Conservation (phyloP, 2,888 invertebrate genomes). For the Pediacus dermestoides region DNA sequence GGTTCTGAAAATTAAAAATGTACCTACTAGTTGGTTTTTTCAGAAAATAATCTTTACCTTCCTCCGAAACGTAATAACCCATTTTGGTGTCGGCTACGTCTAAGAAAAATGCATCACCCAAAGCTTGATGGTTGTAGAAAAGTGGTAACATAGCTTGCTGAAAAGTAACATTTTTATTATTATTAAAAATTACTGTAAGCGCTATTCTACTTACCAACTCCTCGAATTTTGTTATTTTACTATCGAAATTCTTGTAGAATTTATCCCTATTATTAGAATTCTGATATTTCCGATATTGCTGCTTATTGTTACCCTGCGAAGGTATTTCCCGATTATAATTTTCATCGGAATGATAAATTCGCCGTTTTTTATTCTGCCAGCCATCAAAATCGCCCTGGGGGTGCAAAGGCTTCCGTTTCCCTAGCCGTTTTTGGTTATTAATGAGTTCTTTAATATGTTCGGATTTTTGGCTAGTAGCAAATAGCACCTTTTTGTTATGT, state of each 20-base stretch:
- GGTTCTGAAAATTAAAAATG: conserved; percentile 29
- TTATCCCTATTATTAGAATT: no score
- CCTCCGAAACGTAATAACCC: conserved; percentile 36
- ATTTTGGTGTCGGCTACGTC: conserved; percentile 39
- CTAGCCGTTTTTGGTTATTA: conserved; percentile 29
- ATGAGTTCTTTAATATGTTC: conserved; percentile 33
- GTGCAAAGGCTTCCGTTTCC: conserved; percentile 3
- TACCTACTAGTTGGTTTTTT: conserved; percentile 4
- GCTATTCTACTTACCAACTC: conserved; percentile 29
- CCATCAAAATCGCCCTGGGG: not conserved
- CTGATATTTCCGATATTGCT: no score
- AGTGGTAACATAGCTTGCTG: conserved; percentile 38
- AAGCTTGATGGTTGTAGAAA: conserved; percentile 38
- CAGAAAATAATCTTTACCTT: conserved; percentile 21
- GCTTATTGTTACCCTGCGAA: no score
- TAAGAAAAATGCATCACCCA: conserved; percentile 39
- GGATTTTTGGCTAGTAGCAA: conserved; percentile 34
- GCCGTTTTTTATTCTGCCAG: no score
- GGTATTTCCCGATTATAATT: no score
- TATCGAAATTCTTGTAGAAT: not conserved
- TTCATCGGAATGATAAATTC: no score
- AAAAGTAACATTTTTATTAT: conserved; percentile 11
- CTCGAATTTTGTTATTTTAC: conserved; percentile 29
- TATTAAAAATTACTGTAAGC: conserved; percentile 4
- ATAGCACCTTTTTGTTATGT: conserved; percentile 30